Evolutionary conservation across 2,888 invertebrate genomes (phyloP).

Genomic region (Gibbula magus): DNA sequence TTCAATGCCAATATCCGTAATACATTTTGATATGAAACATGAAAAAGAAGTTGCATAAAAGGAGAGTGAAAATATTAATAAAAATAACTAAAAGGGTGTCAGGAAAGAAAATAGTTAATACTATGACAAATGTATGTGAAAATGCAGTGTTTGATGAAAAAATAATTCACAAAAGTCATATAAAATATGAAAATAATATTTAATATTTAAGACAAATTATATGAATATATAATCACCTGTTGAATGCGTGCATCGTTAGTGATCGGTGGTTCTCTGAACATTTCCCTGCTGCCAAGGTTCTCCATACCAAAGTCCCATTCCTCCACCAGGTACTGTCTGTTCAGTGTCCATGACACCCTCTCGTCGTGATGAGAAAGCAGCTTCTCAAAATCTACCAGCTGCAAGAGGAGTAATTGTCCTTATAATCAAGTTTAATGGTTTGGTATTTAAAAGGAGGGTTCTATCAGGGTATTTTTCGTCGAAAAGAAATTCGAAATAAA

Average conservation of each 20-base stretch:
- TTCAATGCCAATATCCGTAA: no score
- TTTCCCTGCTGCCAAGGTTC: constrained; percentile 49
- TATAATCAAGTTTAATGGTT: not conserved
- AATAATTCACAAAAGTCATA: not conserved
- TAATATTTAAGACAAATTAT: not conserved
- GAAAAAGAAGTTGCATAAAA: no score
- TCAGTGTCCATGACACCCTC: constrained; percentile 56
- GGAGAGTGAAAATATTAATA: not conserved
- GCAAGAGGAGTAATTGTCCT: constrained; percentile 28
- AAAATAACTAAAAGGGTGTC: not conserved
- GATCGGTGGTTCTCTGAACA: constrained; percentile 62
- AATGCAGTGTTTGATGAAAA: not conserved
- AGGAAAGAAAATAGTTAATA: no score
- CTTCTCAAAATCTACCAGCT: constrained; percentile 67
- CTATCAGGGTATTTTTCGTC: no score
- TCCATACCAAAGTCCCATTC: constrained; percentile 69
- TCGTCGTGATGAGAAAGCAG: constrained; percentile 70
- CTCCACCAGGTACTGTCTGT: constrained; percentile 64
- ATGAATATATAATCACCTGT: constrained; percentile 47
- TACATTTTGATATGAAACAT: no score
- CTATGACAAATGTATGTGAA: not conserved
- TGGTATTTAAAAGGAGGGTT: no score
- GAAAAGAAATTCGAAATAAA: no score
- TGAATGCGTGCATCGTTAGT: constrained; percentile 54
- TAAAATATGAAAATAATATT: not conserved